A percentile compares a stretch with the other conserved stretches of the same genome.
Evolutionary conservation across 2,113 vertebrate genomes (phyloP).

Genomic region (Hiodon tergisus): DNA sequence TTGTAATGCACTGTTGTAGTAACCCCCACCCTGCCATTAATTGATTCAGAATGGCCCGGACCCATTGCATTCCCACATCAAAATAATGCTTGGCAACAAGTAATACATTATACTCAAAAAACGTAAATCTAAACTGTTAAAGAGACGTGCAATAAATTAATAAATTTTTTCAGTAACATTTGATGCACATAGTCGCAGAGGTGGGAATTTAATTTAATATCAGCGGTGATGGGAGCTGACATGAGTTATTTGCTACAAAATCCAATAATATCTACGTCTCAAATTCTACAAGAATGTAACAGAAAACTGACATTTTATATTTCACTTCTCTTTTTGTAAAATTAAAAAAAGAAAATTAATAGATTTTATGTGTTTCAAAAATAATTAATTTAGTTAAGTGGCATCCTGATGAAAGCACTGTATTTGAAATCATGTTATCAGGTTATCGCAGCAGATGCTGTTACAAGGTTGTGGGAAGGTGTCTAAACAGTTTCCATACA

Average conservation of each 20-base stretch:
- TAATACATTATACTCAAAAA: constrained; percentile 30
- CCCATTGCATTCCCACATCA: constrained; percentile 35
- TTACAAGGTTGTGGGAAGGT: not conserved
- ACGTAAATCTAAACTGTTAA: constrained; percentile 36
- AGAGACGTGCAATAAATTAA: constrained; percentile 32
- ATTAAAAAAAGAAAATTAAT: too few relatives aligned
- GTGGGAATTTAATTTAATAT: constrained; percentile 1
- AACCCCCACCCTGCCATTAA: constrained; percentile 47
- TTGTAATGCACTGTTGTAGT: constrained; percentile 38
- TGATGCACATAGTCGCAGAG: constrained; percentile 19
- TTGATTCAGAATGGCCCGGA: constrained; percentile 52
- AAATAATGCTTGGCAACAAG: constrained; percentile 29
- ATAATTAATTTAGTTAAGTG: too few relatives aligned
- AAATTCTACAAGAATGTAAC: too few relatives aligned
- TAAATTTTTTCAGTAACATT: constrained; percentile 24
- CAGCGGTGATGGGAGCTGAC: not conserved
- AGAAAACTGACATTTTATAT: too few relatives aligned
- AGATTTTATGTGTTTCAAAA: too few relatives aligned
- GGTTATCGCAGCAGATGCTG: not conserved
- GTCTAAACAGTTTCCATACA: not conserved
- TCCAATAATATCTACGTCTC: too few relatives aligned
- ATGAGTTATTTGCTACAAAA: not conserved
- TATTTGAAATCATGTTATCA: too few relatives aligned
- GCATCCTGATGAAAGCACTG: too few relatives aligned
- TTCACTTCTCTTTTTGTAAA: too few relatives aligned